Evolutionary conservation across 2,888 invertebrate genomes (phyloP).

Genomic region (Esperia sulphurella): DNA sequence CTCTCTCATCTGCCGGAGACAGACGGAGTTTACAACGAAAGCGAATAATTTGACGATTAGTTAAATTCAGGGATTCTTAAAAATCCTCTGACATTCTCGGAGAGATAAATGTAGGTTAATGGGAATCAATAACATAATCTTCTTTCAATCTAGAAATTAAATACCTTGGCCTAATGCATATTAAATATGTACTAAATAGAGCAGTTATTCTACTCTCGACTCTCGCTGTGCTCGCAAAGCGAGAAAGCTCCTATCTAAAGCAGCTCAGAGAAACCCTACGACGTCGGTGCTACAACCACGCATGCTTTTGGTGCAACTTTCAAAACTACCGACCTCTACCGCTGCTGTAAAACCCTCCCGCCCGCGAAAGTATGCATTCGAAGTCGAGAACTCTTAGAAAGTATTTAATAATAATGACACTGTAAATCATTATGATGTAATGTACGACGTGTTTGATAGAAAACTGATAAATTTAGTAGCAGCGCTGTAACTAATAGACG

Average conservation of each 20-base stretch:
- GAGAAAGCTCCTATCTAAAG: constrained; percentile 58
- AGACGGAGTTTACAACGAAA: too few relatives aligned
- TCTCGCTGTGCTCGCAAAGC: constrained; percentile 36
- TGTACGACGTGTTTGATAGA: constrained; percentile 2
- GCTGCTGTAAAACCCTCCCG: constrained; percentile 17
- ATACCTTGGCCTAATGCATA: too few relatives aligned
- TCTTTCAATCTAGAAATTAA: too few relatives aligned
- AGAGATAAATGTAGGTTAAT: too few relatives aligned
- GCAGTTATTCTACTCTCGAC: constrained; percentile 31
- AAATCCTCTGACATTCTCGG: too few relatives aligned
- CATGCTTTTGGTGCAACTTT: constrained; percentile 39
- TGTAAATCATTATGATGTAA: neutral
- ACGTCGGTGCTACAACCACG: constrained; percentile 35
- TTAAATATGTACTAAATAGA: constrained; percentile 19
- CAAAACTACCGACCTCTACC: constrained; percentile 27
- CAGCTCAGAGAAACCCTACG: constrained; percentile 58
- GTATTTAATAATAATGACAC: neutral
- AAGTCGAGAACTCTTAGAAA: constrained; percentile 1
- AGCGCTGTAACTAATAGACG: constrained; percentile 16
- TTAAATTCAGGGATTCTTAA: too few relatives aligned
- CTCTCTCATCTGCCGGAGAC: too few relatives aligned
- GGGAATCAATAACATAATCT: too few relatives aligned
- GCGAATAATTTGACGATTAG: too few relatives aligned
- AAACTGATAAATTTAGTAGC: constrained; percentile 1
- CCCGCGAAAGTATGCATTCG: constrained; percentile 20